A percentile compares a stretch with the other conserved stretches of the same genome.
Evolutionary conservation across 1,140 invertebrate genomes (phyloP).

Genomic region (Semibalanus balanoides): DNA sequence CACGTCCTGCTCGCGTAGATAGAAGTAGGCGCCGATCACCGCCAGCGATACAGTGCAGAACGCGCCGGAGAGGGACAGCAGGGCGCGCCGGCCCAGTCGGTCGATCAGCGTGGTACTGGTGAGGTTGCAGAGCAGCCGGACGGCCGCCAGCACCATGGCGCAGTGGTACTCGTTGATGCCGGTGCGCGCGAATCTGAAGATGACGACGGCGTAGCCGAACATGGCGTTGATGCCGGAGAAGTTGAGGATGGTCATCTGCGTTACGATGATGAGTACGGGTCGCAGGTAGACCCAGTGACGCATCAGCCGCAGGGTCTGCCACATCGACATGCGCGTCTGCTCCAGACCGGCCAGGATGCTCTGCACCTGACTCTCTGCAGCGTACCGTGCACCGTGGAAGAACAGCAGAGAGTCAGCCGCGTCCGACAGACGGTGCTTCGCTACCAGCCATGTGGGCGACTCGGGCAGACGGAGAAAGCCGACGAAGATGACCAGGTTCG

Average conservation of each 20-base stretch:
- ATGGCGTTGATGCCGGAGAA: neutral
- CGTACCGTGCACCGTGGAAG: neutral
- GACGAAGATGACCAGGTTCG: neutral
- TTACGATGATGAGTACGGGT: neutral
- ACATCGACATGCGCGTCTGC: neutral
- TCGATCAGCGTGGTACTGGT: neutral
- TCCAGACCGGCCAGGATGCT: neutral
- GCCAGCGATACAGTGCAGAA: neutral
- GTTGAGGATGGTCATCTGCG: neutral
- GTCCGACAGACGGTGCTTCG: neutral
- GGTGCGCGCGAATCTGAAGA: neutral
- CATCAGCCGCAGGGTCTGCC: neutral
- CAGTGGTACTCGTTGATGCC: neutral
- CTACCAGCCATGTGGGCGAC: neutral
- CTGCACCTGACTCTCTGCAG: neutral
- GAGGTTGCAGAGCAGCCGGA: neutral
- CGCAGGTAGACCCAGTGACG: neutral
- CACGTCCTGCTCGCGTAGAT: neutral
- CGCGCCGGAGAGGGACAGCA: neutral
- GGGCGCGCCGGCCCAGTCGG: neutral
- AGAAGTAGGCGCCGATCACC: neutral
- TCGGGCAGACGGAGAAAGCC: neutral
- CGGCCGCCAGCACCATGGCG: neutral
- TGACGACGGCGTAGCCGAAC: constrained; percentile 2
- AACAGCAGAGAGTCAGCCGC: neutral